These are phyloP conservation scores for Clarias macrocephalus DNA, from an alignment of 2,113 vertebrate species.

Conservation along the genomic window DNA sequence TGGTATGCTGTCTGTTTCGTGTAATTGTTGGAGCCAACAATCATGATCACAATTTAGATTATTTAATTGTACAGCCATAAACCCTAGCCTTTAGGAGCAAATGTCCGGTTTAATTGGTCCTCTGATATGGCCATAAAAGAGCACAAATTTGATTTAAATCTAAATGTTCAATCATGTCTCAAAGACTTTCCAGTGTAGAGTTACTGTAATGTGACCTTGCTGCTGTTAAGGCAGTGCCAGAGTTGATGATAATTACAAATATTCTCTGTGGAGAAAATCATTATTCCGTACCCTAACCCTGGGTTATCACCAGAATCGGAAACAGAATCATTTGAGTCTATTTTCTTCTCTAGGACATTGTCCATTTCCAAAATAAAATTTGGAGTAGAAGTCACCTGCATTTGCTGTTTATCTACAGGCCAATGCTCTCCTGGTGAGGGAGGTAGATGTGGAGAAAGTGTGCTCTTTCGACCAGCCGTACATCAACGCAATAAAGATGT, in stretches of 20 bases:
- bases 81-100: neutral
- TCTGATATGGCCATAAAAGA: neutral
- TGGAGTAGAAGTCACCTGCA: neutral
- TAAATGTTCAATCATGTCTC: neutral
- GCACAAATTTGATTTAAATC: neutral
- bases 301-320: neutral
- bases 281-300: neutral
- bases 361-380: neutral
- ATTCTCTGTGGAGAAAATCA: neutral
- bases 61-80: neutral
- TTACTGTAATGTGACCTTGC: neutral
- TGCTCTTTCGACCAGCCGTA: conserved; percentile 70
- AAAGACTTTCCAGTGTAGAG: neutral
- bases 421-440: conserved; percentile 80
- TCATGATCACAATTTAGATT: neutral
- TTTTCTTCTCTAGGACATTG: neutral
- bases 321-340: neutral
- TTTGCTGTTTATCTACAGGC: conserved; percentile 64
- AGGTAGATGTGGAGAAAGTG: conserved; percentile 84
- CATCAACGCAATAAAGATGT: conserved; percentile 71
- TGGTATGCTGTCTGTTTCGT: neutral
- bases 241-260: neutral
- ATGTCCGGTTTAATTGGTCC: neutral
- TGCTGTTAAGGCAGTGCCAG: neutral
- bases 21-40: neutral